A percentile compares a stretch with the other conserved stretches of the same genome.
phyloP scores from a whole-genome alignment of 2,888 invertebrate species.

The Lottia scabra region DNA sequence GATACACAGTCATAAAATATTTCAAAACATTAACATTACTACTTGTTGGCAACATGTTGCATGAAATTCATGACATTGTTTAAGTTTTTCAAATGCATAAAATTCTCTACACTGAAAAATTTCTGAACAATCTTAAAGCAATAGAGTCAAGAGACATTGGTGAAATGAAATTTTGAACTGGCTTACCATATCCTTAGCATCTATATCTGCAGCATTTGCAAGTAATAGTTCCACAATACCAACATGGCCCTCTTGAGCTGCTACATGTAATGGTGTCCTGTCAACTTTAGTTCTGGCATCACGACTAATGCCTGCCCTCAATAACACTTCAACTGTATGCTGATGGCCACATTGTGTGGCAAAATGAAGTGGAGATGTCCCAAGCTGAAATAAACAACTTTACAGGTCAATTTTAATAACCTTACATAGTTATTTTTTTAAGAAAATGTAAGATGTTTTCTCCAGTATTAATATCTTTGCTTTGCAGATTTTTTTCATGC shows the following conservation, averaged over 20 bases:
- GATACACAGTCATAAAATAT: no score
- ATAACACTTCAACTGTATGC: conserved; percentile 83
- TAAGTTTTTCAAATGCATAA: no score
- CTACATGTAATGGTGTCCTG: conserved; percentile 90
- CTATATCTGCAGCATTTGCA: conserved; percentile 79
- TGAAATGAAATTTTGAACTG: conserved; percentile 59
- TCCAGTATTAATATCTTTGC: no score
- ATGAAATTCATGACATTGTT: not conserved
- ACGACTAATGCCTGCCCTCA: conserved; percentile 87
- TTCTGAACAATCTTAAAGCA: no score
- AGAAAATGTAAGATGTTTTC: no score
- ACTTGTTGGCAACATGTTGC: not conserved
- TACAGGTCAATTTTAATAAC: no score
- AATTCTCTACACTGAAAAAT: no score
- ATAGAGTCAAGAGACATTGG: no score
- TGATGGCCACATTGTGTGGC: conserved; percentile 85
- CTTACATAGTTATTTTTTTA: no score
- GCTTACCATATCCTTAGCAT: conserved; percentile 82
- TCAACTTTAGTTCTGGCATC: conserved; percentile 94
- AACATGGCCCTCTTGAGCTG: conserved; percentile 85
- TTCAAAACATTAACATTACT: no score
- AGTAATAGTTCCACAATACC: conserved; percentile 80
- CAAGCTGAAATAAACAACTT: conserved; percentile 75
- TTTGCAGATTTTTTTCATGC: no score
- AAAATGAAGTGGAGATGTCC: conserved; percentile 89